Conservation (phyloP, 1,140 invertebrate species). For the Oscheius sp. region DNA sequence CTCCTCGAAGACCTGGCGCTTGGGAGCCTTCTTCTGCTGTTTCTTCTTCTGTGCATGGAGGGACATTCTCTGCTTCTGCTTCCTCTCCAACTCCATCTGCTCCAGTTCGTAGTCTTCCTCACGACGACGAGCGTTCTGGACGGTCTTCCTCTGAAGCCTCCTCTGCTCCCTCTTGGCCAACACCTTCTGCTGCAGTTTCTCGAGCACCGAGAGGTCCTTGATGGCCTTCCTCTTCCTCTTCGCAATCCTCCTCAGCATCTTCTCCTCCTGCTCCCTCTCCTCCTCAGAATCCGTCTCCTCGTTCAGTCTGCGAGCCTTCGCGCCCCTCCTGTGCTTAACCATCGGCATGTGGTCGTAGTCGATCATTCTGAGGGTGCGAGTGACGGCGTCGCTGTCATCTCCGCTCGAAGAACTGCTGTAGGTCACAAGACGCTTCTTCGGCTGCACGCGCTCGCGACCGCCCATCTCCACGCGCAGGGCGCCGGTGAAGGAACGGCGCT, state of each 20-base stretch:
- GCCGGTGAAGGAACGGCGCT: too few relatives aligned
- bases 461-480: too few relatives aligned
- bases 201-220: background rate
- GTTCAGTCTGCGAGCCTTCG: background rate
- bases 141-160: too few relatives aligned
- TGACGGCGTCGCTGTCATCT: background rate
- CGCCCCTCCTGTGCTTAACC: background rate
- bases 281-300: background rate
- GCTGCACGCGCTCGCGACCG: background rate
- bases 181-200: background rate
- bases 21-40: background rate
- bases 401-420: background rate
- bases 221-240: background rate
- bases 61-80: background rate
- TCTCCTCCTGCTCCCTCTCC: background rate
- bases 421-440: background rate
- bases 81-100: background rate
- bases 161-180: background rate
- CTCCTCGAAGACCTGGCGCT: background rate
- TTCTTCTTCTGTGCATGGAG: background rate
- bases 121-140: too few relatives aligned
- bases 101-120: too few relatives aligned
- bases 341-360: background rate
- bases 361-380: background rate
- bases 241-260: background rate